phyloP scores from a whole-genome alignment of 1,140 invertebrate species.

The roundworm (Caenorhabditis elegans) region WBcel235 BX284602.5:11258501-11259000 shows the following conservation, averaged over 20 bases:
- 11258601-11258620: not conserved
- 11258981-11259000: too few relatives aligned
- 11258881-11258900: too few relatives aligned
- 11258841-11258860: too few relatives aligned
- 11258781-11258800: not conserved
- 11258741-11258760: not conserved
- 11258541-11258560: not conserved
- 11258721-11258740: not conserved
- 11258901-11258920: not conserved
- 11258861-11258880: not conserved
- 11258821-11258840: conserved; percentile 1
- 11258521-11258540: not conserved
- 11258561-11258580: too few relatives aligned
- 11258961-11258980: too few relatives aligned
- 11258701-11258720: conserved; percentile 3
- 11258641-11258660: not conserved
- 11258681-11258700: not conserved
- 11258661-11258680: not conserved
- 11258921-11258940: not conserved
- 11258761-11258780: not conserved
- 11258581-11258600: too few relatives aligned
- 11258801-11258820: conserved; percentile 12
- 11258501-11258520: not conserved
- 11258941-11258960: too few relatives aligned
- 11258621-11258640: not conserved